Base-by-base conservation (phyloP, 2,888 invertebrate species). In the Diadegma fenestrale region DNA sequence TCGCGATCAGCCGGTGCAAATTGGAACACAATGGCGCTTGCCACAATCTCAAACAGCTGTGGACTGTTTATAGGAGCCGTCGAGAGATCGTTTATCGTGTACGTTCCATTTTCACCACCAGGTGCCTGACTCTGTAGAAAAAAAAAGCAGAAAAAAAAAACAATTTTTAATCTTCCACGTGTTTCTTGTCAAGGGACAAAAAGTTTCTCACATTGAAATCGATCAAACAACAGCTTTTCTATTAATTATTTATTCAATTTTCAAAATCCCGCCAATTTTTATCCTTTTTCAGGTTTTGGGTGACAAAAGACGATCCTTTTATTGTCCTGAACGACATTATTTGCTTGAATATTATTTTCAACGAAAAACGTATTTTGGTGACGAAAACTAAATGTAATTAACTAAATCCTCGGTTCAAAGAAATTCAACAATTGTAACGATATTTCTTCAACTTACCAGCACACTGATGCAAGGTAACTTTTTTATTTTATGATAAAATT, bases 1-100 rank as follows among this genome's bases (percentile, higher is more conserved):
- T 94, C 92, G 37, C 91, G 89, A 63, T 92, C 91, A 88, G 95
- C 95, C 10, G 92, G 91, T 45, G 96, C 96, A 93, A 98, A 99
- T 94, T 98, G 98, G 93, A 98, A 98, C 78, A 98, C 97, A 41
- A 98, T 96, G 83, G 97, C 97, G 76, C 97, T 97, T 0, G 97
- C 96, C 43, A 98, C 97, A 6, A 96, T 95, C 92, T 97, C 97
- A 91, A 97, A 96, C 37, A 96, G 92, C 95, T 96, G 94, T 77
- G 95, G 91, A 88, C 95, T 95, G 90, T 95, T 96, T 22, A 96
- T 94, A 2, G 96, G 95, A 91, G 96, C 96, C 37, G 95, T 94
- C 64, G 96, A 94, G 58, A 96, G 93, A 89, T 96, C 96, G 45
- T 95, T 94, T 78, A 96, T 94, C 19, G 95, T 95, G 87, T 95